A percentile compares a stretch with the other conserved stretches of the same genome.
Conservation (phyloP, 1,140 invertebrate species). For the Matsumurasca onukii region DNA sequence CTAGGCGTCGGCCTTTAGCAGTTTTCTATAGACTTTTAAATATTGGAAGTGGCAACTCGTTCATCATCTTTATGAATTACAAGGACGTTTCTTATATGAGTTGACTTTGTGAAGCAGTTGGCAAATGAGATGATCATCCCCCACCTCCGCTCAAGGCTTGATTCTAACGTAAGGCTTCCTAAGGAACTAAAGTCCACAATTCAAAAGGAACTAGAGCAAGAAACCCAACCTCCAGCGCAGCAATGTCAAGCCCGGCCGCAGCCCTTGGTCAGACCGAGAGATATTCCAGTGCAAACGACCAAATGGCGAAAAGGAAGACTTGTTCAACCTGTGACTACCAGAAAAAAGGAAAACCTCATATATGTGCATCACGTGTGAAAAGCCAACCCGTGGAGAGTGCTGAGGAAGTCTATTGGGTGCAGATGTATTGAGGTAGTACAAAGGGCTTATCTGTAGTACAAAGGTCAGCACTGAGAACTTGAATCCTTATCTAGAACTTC, state of each 20-base stretch:
- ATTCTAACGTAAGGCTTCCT: not conserved
- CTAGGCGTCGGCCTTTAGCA: constrained; percentile 45
- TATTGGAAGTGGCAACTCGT: constrained; percentile 37
- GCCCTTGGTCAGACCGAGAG: too few species aligned
- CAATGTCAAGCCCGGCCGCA: too few species aligned
- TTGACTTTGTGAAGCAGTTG: too few species aligned
- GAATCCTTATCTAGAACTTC: too few species aligned
- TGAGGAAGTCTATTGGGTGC: too few species aligned
- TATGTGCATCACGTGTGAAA: not conserved
- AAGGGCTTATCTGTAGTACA: too few species aligned
- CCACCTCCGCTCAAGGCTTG: constrained; percentile 40
- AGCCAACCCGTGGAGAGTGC: not conserved
- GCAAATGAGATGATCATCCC: too few species aligned
- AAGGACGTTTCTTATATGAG: constrained; percentile 20
- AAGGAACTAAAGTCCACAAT: not conserved
- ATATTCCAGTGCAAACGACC: not conserved
- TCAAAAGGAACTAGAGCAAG: not conserved
- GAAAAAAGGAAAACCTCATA: not conserved
- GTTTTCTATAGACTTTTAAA: constrained; percentile 39
- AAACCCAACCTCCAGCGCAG: too few species aligned
- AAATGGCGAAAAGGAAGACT: not conserved
- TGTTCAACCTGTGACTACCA: too few species aligned
- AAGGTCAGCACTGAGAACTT: too few species aligned
- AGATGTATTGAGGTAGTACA: too few species aligned
- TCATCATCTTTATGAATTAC: constrained; percentile 39